Percentiles rank a stretch among this genome's conserved stretches.
These are phyloP conservation scores for Forbesichthys agassizii DNA, from an alignment of 2,113 vertebrate species.

Conservation along the genomic window DNA sequence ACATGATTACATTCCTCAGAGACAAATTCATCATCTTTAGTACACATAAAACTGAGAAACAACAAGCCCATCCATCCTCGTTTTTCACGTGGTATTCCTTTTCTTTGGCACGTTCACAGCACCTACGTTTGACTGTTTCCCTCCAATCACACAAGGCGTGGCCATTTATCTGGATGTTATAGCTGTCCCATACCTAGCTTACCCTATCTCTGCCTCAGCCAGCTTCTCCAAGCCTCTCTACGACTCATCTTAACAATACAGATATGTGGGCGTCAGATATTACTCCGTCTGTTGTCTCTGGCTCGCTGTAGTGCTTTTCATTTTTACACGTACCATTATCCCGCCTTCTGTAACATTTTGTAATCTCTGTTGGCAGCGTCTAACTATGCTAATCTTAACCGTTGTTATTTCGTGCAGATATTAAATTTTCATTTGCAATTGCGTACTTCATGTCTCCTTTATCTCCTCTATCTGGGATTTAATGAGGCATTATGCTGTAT, in stretches of 20 bases:
- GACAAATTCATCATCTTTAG: constrained; percentile 74
- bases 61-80: constrained; percentile 56
- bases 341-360: not conserved
- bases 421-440: not conserved
- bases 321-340: constrained; percentile 7
- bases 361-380: constrained; percentile 13
- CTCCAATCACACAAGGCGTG: constrained; percentile 29
- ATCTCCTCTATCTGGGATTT: not conserved
- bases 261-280: constrained; percentile 12
- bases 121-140: not conserved
- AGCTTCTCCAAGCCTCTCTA: constrained; percentile 32
- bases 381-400: constrained; percentile 22
- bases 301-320: too few relatives aligned
- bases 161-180: constrained; percentile 60
- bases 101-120: not conserved
- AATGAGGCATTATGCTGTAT: not conserved
- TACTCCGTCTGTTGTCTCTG: not conserved
- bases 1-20: constrained; percentile 62
- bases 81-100: constrained; percentile 51
- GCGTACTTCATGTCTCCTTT: not conserved
- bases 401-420: constrained; percentile 22
- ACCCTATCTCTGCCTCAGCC: constrained; percentile 18
- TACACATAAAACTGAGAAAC: constrained; percentile 56
- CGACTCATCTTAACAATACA: constrained; percentile 31
- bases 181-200: constrained; percentile 39